Base-by-base conservation (phyloP, 2,797 vertebrate genomes). In the Sebastes taczanowskii region DNA sequence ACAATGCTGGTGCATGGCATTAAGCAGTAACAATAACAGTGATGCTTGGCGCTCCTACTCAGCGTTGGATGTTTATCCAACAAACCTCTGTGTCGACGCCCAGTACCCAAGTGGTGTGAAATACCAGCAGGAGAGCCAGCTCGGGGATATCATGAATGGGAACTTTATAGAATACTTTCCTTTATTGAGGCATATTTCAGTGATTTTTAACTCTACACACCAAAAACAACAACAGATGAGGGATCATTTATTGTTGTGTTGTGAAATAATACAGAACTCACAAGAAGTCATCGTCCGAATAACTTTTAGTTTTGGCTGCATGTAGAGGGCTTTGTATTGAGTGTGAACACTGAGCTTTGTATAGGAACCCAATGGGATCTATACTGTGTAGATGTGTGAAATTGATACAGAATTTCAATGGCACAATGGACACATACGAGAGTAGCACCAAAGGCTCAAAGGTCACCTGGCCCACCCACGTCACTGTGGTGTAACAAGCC, bases 21-120 rank as follows among this genome's bases (percentile, higher is more conserved):
- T 93, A 93, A 92, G 89, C 89, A 85, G 85, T 82, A 95, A 94
- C 91, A 95, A 95, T 94, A 94, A 94, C 95, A 94, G 86, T 93
- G 94, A 92, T 92, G 92, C 89, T 91, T 84, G 86, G 80, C 23
- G 92, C 95, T 95, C 94, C 94, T 94, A 95, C 94, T 94, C 94
- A 87, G 84, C 84, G 92, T 94, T 92, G 94, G 92, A 88, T 93
- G 94, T 93, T 93, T 92, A 81, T 89, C 88, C 90, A 90, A 83
- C 90, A 84, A 90, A 88, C 91, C 88, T 90, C 89, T 92, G 93
- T 86, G 84, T 87, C 79, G 42, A 63, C 87, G 90, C 91, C 93
- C 91, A 92, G 53, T 52, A 46, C 29, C 34, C 79, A 70, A 70
- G n/a, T 78, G 71, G 87, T 88, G 94, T 93, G 92, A 95, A 94